A percentile compares a stretch with the other conserved stretches of the same genome.
These are phyloP conservation scores for Orchesellides sinensis DNA, from an alignment of 2,888 invertebrate genomes.

Conservation along the genomic window DNA sequence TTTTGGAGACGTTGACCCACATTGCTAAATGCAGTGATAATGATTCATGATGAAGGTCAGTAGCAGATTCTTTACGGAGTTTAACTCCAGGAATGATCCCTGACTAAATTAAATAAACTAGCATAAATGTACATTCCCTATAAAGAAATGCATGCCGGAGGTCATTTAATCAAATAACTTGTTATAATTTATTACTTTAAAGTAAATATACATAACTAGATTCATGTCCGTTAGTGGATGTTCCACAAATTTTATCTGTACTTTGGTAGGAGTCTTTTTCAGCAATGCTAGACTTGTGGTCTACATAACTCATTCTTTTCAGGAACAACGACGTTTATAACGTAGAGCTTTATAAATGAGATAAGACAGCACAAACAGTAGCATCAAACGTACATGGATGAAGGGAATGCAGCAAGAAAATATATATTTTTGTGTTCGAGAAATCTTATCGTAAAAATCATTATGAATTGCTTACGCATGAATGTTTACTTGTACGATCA, in stretches of 20 bases:
- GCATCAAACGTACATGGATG: not conserved
- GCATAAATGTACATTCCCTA: not conserved
- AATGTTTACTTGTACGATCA: too few species aligned
- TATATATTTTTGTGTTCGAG: not conserved
- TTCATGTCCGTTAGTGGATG: too few species aligned
- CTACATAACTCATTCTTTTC: conserved; percentile 15
- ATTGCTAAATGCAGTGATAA: not conserved
- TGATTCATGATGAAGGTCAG: conserved; percentile 35
- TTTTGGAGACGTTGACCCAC: conserved; percentile 45
- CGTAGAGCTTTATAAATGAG: not conserved
- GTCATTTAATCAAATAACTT: too few species aligned
- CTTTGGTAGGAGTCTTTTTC: too few species aligned
- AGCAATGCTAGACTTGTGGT: conserved; percentile 43
- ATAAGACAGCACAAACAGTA: conserved; percentile 1
- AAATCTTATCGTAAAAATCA: not conserved
- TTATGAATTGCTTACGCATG: not conserved
- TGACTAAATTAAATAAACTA: not conserved
- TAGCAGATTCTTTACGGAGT: not conserved
- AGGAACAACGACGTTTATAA: not conserved
- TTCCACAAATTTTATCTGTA: too few species aligned
- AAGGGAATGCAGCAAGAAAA: conserved; percentile 17
- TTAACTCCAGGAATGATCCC: too few species aligned
- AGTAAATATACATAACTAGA: too few species aligned
- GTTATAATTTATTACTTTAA: too few species aligned
- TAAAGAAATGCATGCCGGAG: too few species aligned